Conservation (phyloP, 2,888 invertebrate species). For the Protonemura montana region DNA sequence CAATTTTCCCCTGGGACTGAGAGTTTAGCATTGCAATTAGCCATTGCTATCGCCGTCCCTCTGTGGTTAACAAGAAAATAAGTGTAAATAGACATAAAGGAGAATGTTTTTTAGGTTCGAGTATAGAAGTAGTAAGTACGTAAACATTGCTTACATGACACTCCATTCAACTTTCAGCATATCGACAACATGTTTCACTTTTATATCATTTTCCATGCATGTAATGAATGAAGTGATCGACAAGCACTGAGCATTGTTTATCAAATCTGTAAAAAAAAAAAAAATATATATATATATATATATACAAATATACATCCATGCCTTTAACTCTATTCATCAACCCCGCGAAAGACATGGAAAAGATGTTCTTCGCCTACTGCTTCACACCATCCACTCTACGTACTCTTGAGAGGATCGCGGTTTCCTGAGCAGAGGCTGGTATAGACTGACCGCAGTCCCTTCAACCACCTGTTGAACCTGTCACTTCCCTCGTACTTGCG, state of each 20-base stretch:
- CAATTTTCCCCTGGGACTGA: background rate
- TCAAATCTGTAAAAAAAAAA: background rate
- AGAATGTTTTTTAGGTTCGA: no score
- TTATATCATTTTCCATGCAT: background rate
- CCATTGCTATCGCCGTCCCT: slow-evolving; percentile 24
- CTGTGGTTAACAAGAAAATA: no score
- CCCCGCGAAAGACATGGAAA: no score
- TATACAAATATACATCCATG: no score
- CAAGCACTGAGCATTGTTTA: background rate
- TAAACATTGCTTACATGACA: background rate
- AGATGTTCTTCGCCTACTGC: no score
- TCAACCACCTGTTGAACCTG: background rate
- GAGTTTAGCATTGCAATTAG: slow-evolving; percentile 28
- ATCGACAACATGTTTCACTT: background rate
- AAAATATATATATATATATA: no score
- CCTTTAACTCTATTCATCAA: no score
- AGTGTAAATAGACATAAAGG: no score
- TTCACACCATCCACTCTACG: no score
- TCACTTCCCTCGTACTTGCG: background rate
- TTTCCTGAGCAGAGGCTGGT: background rate
- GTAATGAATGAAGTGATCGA: background rate
- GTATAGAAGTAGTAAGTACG: no score
- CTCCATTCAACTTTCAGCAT: background rate
- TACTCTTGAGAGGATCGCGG: no score
- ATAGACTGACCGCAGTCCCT: background rate